phyloP scores from a whole-genome alignment of 1,140 invertebrate genomes.

The Dolichoris vasculosae region DNA sequence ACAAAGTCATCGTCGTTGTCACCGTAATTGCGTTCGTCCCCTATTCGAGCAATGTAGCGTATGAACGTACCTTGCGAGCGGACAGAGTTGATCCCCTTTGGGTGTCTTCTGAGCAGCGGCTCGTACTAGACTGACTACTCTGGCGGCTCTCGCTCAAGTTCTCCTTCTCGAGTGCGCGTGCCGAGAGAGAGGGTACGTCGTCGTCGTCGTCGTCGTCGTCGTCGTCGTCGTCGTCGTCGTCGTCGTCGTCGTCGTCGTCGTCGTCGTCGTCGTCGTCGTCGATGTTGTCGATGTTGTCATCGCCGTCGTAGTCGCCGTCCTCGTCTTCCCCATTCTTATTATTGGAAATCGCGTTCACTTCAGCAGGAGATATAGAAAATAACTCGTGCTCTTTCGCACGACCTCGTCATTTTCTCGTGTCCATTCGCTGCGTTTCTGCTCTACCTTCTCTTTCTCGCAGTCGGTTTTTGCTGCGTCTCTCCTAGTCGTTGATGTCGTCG shows the following conservation, averaged over 20 bases:
- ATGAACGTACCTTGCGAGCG: neutral
- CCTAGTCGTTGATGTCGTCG: no score
- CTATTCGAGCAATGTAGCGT: neutral
- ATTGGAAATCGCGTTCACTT: neutral
- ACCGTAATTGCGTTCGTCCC: neutral
- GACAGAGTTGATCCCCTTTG: neutral
- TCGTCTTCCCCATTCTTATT: neutral
- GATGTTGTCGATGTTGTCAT: neutral
- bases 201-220: neutral
- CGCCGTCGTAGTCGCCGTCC: neutral
- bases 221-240: neutral
- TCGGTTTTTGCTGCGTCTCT: no score
- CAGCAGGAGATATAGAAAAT: no score
- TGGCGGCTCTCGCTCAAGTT: slow-evolving; percentile 54
- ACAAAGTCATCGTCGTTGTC: neutral
- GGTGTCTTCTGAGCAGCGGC: slow-evolving; percentile 68
- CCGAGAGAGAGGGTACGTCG: neutral
- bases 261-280: neutral
- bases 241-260: neutral
- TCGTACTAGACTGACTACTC: slow-evolving; percentile 71
- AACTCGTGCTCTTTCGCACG: neutral
- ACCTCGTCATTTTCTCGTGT: slow-evolving; percentile 15
- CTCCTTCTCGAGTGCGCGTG: neutral
- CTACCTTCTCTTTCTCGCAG: neutral
- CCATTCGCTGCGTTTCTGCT: neutral